A percentile compares a stretch with the other conserved stretches of the same genome.
Evolutionary conservation across 2,113 vertebrate genomes (phyloP).

Genomic region (Mormyrus lacerda): DNA sequence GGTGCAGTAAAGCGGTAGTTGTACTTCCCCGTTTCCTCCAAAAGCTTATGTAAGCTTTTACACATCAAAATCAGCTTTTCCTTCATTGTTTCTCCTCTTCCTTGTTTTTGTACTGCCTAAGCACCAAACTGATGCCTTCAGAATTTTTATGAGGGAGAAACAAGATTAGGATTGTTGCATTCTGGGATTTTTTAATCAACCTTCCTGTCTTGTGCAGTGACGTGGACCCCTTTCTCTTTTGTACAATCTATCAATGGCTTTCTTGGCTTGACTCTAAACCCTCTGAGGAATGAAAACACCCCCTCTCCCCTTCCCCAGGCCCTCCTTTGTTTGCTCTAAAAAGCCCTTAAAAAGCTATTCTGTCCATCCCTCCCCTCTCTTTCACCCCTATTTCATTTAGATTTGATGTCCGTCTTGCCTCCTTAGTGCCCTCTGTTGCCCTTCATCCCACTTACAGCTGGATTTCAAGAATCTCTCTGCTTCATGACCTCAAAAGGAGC

Average conservation of each 20-base stretch:
- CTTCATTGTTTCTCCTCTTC: constrained; percentile 24
- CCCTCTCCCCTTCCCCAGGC: neutral
- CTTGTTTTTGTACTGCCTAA: constrained; percentile 46
- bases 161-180: constrained; percentile 29
- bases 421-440: neutral
- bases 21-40: constrained; percentile 8
- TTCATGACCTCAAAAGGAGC: neutral
- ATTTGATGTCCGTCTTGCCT: constrained; percentile 2
- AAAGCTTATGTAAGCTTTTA: constrained; percentile 27
- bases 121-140: constrained; percentile 60
- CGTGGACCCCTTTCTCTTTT: constrained; percentile 28
- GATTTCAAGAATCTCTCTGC: neutral
- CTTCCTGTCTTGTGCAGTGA: constrained; percentile 29
- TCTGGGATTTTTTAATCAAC: constrained; percentile 31
- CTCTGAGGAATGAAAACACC: constrained; percentile 23
- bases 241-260: constrained; percentile 30
- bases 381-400: constrained; percentile 33
- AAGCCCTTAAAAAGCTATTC: constrained; percentile 20
- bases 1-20: constrained; percentile 1
- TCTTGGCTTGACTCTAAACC: constrained; percentile 25
- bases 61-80: constrained; percentile 27
- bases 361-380: constrained; percentile 34
- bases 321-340: constrained; percentile 16
- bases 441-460: neutral
- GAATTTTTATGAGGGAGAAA: constrained; percentile 34